Evolutionary conservation across 2,888 invertebrate genomes (phyloP).

Genomic region (Hirtodrosophila trivittata): DNA sequence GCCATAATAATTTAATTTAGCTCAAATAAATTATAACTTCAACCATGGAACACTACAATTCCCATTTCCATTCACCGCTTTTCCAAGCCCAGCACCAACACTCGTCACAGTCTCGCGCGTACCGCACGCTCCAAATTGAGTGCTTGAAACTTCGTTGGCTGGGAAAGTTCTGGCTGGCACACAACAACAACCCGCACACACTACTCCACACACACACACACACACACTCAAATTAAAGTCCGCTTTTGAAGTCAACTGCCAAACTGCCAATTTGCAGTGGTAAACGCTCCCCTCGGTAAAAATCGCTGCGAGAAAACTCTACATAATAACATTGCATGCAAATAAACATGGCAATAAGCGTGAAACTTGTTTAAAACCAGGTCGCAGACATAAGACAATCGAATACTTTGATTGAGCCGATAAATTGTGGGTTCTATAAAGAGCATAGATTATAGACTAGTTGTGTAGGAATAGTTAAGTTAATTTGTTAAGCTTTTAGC

Average conservation of each 20-base stretch:
- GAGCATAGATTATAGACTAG: neutral
- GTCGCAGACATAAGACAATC: constrained; percentile 31
- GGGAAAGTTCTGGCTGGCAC: constrained; percentile 36
- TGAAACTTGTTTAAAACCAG: constrained; percentile 57
- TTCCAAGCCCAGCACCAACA: constrained; percentile 17
- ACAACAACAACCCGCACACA: constrained; percentile 20
- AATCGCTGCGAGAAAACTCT: constrained; percentile 30
- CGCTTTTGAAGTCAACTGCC: constrained; percentile 73
- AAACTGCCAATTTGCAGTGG: constrained; percentile 71
- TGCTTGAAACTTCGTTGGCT: constrained; percentile 62
- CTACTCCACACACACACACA: constrained; percentile 16
- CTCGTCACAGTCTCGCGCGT: constrained; percentile 67
- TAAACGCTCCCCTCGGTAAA: constrained; percentile 8
- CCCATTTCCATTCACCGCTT: constrained; percentile 4
- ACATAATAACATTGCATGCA: constrained; percentile 69
- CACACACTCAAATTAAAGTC: constrained; percentile 67
- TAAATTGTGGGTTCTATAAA: neutral
- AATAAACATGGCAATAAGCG: constrained; percentile 62
- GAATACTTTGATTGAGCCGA: constrained; percentile 1
- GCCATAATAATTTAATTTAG: constrained; percentile 73
- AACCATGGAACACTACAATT: constrained; percentile 23
- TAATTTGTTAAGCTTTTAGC: too few species aligned
- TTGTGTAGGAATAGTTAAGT: too few species aligned
- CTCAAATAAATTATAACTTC: constrained; percentile 76
- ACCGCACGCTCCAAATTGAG: constrained; percentile 66